These are phyloP conservation scores for Drosophila pegasa DNA, from an alignment of 2,888 invertebrate genomes.

Conservation along the genomic window DNA sequence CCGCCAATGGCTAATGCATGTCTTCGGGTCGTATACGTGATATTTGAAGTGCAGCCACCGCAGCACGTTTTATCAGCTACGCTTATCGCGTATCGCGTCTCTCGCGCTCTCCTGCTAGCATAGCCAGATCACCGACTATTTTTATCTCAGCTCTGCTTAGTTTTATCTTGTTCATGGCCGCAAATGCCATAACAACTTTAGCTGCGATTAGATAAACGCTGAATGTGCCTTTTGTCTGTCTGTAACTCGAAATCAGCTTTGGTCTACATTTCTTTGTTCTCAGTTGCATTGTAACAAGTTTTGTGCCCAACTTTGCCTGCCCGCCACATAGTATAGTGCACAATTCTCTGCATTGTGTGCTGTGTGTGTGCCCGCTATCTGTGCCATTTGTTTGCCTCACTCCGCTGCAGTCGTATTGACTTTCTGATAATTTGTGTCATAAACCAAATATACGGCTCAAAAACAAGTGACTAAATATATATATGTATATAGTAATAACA, in stretches of 20 bases:
- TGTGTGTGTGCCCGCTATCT: slow-evolving; percentile 40
- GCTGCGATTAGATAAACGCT: slow-evolving; percentile 57
- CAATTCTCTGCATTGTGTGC: slow-evolving; percentile 28
- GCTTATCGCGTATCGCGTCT: slow-evolving; percentile 22
- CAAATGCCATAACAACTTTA: slow-evolving; percentile 33
- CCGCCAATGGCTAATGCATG: not conserved
- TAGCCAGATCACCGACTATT: slow-evolving; percentile 49
- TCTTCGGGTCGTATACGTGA: slow-evolving; percentile 58
- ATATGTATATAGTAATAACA: not conserved
- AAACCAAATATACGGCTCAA: slow-evolving; percentile 34
- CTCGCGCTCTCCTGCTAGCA: slow-evolving; percentile 8
- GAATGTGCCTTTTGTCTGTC: slow-evolving; percentile 2
- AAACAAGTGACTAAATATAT: slow-evolving; percentile 3
- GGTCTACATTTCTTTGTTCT: slow-evolving; percentile 18
- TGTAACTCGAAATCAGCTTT: slow-evolving; percentile 19
- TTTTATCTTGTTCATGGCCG: slow-evolving; percentile 43
- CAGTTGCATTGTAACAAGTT: slow-evolving; percentile 23
- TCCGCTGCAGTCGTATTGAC: slow-evolving; percentile 58
- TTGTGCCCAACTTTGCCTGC: slow-evolving; percentile 50
- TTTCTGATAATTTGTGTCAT: slow-evolving; percentile 59
- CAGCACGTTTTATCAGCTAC: slow-evolving; percentile 29
- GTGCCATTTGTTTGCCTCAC: slow-evolving; percentile 45
- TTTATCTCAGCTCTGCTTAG: slow-evolving; percentile 34
- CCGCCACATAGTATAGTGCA: slow-evolving; percentile 34
- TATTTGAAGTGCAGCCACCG: slow-evolving; percentile 30